Evolutionary conservation across 2,113 vertebrate species (phyloP).

Genomic region (Myodes glareolus): DNA sequence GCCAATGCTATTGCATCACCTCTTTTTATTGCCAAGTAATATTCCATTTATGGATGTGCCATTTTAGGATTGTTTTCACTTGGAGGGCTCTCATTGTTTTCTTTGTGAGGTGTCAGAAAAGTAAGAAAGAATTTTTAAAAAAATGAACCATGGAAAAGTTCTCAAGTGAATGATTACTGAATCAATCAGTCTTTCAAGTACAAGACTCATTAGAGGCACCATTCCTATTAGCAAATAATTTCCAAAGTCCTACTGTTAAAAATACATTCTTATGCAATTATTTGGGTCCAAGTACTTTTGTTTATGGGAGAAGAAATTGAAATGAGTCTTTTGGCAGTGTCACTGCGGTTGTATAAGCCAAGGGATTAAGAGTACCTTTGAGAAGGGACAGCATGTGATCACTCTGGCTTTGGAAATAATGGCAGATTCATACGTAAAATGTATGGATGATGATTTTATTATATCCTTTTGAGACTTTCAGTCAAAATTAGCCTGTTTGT

Average conservation of each 20-base stretch:
- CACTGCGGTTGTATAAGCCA: conserved; percentile 49
- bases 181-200: conserved; percentile 23
- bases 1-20: not conserved
- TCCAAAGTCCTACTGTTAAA: not conserved
- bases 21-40: conserved; percentile 23
- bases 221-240: conserved; percentile 39
- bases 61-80: not conserved
- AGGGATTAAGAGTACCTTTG: conserved; percentile 74
- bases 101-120: conserved; percentile 26
- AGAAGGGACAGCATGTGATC: conserved; percentile 53
- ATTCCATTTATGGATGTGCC: not conserved
- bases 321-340: conserved; percentile 59
- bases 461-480: conserved; percentile 35
- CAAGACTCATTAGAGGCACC: not conserved
- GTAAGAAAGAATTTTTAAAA: not conserved
- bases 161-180: not conserved
- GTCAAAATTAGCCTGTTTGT: conserved; percentile 49
- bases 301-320: conserved; percentile 68
- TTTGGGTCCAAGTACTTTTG: conserved; percentile 61
- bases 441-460: conserved; percentile 54
- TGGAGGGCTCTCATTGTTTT: conserved; percentile 1
- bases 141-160: conserved; percentile 17
- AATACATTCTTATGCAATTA: conserved; percentile 40
- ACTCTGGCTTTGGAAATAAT: conserved; percentile 55
- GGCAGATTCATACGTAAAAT: conserved; percentile 53